phyloP scores from a whole-genome alignment of 1,140 invertebrate species.

The Cotesia typhae region DNA sequence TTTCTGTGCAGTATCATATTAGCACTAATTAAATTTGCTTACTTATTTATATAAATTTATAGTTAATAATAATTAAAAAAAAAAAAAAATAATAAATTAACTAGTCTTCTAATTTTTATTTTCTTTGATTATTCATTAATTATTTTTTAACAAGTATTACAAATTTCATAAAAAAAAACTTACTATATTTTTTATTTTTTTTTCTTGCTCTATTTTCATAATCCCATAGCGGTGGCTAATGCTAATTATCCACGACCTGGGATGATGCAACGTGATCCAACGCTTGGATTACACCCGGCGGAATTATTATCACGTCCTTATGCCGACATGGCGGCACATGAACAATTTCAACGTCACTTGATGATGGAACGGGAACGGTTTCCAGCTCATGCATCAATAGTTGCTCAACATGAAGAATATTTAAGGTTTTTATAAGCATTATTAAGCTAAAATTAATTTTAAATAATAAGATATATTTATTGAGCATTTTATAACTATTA shows the following conservation, averaged over 20 bases:
- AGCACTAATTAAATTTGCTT: conserved; percentile 5
- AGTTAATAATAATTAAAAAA: too few species aligned
- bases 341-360: conserved; percentile 85
- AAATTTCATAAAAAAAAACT: not conserved
- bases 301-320: conserved; percentile 82
- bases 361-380: conserved; percentile 83
- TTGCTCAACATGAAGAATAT: conserved; percentile 83
- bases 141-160: not conserved
- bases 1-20: not conserved
- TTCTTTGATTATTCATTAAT: conserved; percentile 21
- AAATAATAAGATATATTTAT: not conserved
- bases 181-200: conserved; percentile 25
- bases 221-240: conserved; percentile 64
- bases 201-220: conserved; percentile 43
- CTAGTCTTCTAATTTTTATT: conserved; percentile 20
- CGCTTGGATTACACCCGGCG: conserved; percentile 72
- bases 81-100: too few species aligned
- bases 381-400: conserved; percentile 71
- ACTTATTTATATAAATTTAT: conserved; percentile 1
- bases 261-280: conserved; percentile 70
- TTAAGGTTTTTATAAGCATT: conserved; percentile 69
- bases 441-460: conserved; percentile 24
- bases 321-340: conserved; percentile 81
- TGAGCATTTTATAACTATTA: conserved; percentile 9
- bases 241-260: conserved; percentile 72